A percentile compares a stretch with the other conserved stretches of the same genome.
Conservation (phyloP, 2,113 vertebrate genomes). For the Tragelaphus strepsiceros region DNA sequence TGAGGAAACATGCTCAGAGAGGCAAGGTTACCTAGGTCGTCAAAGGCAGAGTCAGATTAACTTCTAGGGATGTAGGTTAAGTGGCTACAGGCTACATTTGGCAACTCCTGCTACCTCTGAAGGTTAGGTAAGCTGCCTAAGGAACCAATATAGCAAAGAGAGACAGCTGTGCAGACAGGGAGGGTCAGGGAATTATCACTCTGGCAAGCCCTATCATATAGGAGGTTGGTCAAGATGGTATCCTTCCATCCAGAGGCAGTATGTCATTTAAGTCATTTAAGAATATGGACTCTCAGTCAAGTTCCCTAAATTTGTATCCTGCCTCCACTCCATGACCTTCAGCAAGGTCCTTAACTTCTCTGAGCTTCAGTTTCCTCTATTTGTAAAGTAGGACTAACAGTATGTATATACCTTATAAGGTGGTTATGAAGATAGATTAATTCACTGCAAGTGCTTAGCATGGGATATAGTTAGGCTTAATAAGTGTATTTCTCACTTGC, state of each 20-base stretch:
- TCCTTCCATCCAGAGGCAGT: not conserved
- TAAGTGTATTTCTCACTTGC: not conserved
- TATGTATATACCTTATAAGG: not conserved
- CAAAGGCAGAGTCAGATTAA: not conserved
- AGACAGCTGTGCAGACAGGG: not conserved
- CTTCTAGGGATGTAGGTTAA: not conserved
- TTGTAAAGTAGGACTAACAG: not conserved
- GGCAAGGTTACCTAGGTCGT: not conserved
- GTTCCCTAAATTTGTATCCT: conserved; percentile 11
- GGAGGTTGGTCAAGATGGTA: not conserved
- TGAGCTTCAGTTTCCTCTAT: conserved; percentile 6
- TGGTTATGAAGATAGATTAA: not conserved
- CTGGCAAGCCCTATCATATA: not conserved
- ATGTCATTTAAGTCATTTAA: not conserved
- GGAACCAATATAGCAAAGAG: not conserved
- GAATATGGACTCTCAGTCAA: not conserved
- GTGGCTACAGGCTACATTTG: too few relatives aligned
- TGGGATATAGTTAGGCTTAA: not conserved
- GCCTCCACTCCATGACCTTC: not conserved
- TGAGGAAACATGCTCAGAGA: not conserved
- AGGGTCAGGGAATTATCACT: not conserved
- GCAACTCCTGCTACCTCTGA: not conserved
- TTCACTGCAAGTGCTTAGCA: not conserved
- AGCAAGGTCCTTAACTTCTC: not conserved
- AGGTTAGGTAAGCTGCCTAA: not conserved